Conservation (phyloP, 2,113 vertebrate species). For the Spea multiplicata region DNA sequence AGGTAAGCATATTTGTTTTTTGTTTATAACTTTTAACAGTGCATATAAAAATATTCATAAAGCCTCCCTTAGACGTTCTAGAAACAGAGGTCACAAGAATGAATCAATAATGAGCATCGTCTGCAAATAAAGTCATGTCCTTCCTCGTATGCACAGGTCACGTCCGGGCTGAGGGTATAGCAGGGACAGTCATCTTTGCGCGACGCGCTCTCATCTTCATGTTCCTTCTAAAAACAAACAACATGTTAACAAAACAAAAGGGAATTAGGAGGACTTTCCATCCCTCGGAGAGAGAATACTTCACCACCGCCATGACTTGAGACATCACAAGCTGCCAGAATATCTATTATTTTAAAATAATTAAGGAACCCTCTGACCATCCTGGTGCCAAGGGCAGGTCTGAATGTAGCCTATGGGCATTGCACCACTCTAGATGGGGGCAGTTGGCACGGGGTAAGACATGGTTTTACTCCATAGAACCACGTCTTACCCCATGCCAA, state of each 20-base stretch:
- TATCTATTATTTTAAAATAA: too few species aligned
- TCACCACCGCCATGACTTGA: constrained; percentile 12
- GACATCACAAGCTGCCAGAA: not conserved
- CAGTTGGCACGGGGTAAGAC: too few species aligned
- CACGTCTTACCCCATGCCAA: too few species aligned
- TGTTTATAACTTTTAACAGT: too few species aligned
- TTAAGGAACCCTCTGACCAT: too few species aligned
- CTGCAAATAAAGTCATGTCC: constrained; percentile 12
- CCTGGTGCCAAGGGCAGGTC: too few species aligned
- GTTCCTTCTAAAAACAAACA: constrained; percentile 43
- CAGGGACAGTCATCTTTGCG: constrained; percentile 35
- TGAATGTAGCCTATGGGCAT: too few species aligned
- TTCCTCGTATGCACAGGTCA: not conserved
- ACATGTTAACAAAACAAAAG: constrained; percentile 38
- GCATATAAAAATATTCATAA: too few species aligned
- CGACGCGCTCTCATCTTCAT: constrained; percentile 15
- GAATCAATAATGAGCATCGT: constrained; percentile 5
- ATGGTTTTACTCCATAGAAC: too few species aligned
- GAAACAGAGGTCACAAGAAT: not conserved
- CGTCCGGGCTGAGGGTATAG: constrained; percentile 24
- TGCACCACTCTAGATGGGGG: too few species aligned
- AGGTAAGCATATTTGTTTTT: too few species aligned
- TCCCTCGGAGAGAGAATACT: constrained; percentile 12
- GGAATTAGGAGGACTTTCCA: constrained; percentile 33
- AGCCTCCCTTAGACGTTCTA: not conserved